A percentile compares a stretch with the other conserved stretches of the same genome.
Evolutionary conservation across 2,888 invertebrate species (phyloP).

Genomic region (Cantharis flavilabris): DNA sequence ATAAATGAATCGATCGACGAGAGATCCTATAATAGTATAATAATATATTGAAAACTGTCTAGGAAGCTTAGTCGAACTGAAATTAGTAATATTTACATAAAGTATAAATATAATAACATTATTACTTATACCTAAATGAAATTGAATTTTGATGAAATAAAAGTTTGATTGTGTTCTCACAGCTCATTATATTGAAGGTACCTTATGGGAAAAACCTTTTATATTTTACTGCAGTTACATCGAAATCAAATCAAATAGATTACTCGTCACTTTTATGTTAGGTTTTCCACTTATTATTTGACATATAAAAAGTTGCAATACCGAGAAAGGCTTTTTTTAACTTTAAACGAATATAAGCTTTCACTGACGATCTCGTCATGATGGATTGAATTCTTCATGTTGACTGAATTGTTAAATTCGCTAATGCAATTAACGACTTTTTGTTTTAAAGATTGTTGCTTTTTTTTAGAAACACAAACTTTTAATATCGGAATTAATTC

Average conservation of each 20-base stretch:
- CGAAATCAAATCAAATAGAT: background rate
- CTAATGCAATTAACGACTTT: background rate
- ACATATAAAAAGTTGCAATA: background rate
- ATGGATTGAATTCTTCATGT: background rate
- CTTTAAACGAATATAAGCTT: background rate
- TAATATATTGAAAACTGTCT: too few species aligned
- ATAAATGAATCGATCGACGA: too few species aligned
- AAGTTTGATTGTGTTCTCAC: background rate
- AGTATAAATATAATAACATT: too few species aligned
- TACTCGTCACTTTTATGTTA: background rate
- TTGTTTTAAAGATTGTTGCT: background rate
- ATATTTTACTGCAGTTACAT: background rate
- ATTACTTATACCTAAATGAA: too few species aligned
- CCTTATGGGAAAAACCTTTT: background rate
- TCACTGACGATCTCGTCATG: background rate
- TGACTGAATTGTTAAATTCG: background rate
- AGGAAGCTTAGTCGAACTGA: too few species aligned
- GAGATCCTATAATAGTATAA: too few species aligned
- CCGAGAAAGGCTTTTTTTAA: background rate
- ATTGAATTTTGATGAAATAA: too few species aligned
- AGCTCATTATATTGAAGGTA: background rate
- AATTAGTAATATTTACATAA: too few species aligned
- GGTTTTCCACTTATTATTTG: background rate
- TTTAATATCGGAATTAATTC: background rate
- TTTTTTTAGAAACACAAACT: background rate